These are phyloP conservation scores for Phyllostomus discolor DNA, from an alignment of 2,113 vertebrate species.

Conservation along the genomic window DNA sequence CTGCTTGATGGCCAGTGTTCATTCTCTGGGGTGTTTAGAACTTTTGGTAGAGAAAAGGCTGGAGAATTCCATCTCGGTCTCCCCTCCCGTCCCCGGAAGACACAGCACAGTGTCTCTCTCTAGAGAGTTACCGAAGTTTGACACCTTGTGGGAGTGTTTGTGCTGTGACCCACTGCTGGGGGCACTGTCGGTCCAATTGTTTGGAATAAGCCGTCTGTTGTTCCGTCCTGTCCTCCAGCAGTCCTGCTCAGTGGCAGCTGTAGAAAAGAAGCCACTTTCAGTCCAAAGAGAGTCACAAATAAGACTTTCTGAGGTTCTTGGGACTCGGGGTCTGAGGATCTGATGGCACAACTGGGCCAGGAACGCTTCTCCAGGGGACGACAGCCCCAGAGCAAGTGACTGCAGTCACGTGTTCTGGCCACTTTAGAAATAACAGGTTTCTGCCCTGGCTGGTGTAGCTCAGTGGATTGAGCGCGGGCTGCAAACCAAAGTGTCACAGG, in stretches of 20 bases:
- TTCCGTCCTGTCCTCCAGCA: constrained; percentile 79
- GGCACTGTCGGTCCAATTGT: constrained; percentile 77
- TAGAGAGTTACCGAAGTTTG: constrained; percentile 74
- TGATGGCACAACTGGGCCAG: not conserved
- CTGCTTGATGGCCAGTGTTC: not conserved
- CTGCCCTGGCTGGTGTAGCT: not conserved
- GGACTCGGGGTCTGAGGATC: not conserved
- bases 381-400: not conserved
- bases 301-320: constrained; percentile 45
- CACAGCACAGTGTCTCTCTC: constrained; percentile 71
- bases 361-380: not conserved
- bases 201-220: constrained; percentile 82
- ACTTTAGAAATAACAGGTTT: not conserved
- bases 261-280: constrained; percentile 70
- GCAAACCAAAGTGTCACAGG: no score
- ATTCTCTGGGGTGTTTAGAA: not conserved
- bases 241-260: constrained; percentile 76
- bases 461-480: no score
- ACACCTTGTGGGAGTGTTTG: constrained; percentile 78
- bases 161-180: constrained; percentile 76
- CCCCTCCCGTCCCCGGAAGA: constrained; percentile 63
- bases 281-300: not conserved
- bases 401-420: not conserved
- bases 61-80: not conserved
- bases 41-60: not conserved